These are phyloP conservation scores for Pemphredon lugubris DNA, from an alignment of 2,888 invertebrate species.

Conservation along the genomic window DNA sequence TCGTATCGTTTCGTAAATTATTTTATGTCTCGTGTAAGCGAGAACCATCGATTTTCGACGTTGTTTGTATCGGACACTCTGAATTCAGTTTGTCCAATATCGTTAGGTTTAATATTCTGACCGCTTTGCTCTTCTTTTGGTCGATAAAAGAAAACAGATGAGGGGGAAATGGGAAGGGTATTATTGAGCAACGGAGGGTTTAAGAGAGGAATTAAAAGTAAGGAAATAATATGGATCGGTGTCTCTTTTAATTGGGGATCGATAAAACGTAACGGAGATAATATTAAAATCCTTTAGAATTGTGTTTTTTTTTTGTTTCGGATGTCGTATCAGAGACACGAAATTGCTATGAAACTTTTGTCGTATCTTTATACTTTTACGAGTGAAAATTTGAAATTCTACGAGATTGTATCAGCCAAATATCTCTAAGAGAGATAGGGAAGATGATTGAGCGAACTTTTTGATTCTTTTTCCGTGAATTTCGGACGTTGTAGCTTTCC, in stretches of 20 bases:
- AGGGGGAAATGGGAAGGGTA: not conserved
- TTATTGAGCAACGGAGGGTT: not conserved
- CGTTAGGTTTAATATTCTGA: too few relatives aligned
- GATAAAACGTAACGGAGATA: not conserved
- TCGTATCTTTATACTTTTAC: too few relatives aligned
- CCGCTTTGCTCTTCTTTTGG: constrained; percentile 12
- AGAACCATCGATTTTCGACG: too few relatives aligned
- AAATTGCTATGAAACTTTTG: too few relatives aligned
- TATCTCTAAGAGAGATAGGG: not conserved
- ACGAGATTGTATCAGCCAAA: not conserved
- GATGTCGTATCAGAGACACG: too few relatives aligned
- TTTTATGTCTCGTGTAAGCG: too few relatives aligned
- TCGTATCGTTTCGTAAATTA: too few relatives aligned
- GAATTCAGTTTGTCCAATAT: too few relatives aligned
- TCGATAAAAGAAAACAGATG: constrained; percentile 6
- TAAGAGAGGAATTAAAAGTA: constrained; percentile 25
- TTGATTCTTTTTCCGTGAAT: constrained; percentile 8
- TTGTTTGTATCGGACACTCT: too few relatives aligned
- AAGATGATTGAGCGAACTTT: not conserved
- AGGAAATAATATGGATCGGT: constrained; percentile 14
- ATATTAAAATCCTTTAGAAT: not conserved
- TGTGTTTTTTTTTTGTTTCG: too few relatives aligned
- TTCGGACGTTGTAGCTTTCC: not conserved
- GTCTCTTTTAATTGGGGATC: not conserved
- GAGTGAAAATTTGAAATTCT: too few relatives aligned